Percentiles rank a stretch among this genome's conserved stretches.
Evolutionary conservation across 2,797 vertebrate species (phyloP).

Genomic region (Alectoris magna): DNA sequence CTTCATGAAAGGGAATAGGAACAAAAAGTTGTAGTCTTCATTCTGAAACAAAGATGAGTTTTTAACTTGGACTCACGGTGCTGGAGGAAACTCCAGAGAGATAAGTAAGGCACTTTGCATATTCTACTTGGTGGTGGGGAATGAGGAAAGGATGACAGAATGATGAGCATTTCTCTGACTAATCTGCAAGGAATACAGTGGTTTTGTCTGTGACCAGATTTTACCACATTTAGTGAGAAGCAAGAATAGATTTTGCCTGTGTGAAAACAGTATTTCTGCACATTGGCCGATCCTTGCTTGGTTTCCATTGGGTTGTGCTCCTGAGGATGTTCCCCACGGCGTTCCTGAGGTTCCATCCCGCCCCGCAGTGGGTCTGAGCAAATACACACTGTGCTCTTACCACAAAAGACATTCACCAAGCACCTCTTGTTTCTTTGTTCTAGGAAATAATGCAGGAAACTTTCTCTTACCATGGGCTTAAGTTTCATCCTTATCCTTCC

Average conservation of each 20-base stretch:
- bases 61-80: background rate
- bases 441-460: background rate
- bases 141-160: conserved; percentile 32
- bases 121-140: background rate
- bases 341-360: background rate
- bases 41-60: background rate
- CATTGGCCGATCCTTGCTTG: fast-evolving
- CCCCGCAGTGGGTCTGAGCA: background rate
- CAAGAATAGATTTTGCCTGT: background rate
- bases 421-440: fast-evolving
- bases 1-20: background rate
- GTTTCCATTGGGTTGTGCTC: fast-evolving
- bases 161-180: background rate
- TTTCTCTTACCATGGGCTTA: background rate
- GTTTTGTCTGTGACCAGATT: background rate
- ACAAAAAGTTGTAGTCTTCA: background rate
- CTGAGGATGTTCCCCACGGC: background rate
- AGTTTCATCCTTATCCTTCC: background rate
- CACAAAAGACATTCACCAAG: fast-evolving
- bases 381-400: fast-evolving
- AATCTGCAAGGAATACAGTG: background rate
- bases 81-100: background rate
- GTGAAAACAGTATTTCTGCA: background rate
- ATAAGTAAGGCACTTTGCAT: background rate
- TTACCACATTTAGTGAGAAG: background rate